These are phyloP conservation scores for Hyposmocoma kahamanoa DNA, from an alignment of 1,140 invertebrate genomes.

Conservation along the genomic window DNA sequence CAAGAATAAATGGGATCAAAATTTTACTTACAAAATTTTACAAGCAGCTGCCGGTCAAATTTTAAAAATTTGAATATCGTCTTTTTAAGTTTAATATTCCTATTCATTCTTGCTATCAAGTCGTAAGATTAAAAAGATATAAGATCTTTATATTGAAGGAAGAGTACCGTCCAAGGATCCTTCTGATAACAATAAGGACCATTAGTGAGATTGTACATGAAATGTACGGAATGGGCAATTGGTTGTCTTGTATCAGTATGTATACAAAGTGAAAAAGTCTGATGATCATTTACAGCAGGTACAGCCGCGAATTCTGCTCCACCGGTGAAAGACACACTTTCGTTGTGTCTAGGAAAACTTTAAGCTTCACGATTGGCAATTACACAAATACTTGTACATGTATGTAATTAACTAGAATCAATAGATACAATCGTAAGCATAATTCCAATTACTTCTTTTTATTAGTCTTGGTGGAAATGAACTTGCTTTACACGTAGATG, in stretches of 20 bases:
- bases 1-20: not conserved
- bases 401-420: no score
- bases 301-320: no score
- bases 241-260: not conserved
- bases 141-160: conserved; percentile 1
- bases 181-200: conserved; percentile 23
- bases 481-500: no score
- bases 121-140: not conserved
- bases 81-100: not conserved
- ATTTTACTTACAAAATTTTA: not conserved
- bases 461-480: no score
- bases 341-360: not conserved
- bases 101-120: not conserved
- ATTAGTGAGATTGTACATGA: conserved; percentile 28
- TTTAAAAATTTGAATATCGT: not conserved
- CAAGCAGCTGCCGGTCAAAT: not conserved
- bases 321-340: not conserved
- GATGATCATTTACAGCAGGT: no score
- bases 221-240: not conserved
- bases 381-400: not conserved
- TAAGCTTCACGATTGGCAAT: not conserved
- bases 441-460: no score
- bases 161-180: conserved; percentile 30
- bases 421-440: no score
- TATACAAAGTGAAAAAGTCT: not conserved